phyloP scores from a whole-genome alignment of 2,797 vertebrate species.

The Hipposideros larvatus region DNA sequence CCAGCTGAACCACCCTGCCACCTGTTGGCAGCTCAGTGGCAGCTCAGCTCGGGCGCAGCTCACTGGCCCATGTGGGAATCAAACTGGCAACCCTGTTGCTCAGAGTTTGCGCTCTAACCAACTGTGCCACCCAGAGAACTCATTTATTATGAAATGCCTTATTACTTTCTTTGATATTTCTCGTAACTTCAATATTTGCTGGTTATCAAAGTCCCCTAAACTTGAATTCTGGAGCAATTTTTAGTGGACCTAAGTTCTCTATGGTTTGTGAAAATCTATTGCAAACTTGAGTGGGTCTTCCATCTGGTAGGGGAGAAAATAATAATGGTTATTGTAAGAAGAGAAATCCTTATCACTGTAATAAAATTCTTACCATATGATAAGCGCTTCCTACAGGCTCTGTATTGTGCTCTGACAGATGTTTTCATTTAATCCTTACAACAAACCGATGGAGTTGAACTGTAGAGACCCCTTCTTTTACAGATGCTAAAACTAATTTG shows the following conservation, averaged over 20 bases:
- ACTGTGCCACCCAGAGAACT: too few species aligned
- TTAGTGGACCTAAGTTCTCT: neutral
- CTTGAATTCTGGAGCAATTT: neutral
- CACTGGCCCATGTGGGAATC: too few species aligned
- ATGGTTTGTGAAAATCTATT: neutral
- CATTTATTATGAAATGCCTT: neutral
- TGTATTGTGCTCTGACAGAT: accelerated
- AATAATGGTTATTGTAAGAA: neutral
- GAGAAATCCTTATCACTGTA: neutral
- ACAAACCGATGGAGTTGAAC: neutral
- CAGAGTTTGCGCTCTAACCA: too few species aligned
- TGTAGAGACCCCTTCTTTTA: neutral
- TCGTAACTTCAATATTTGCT: neutral
- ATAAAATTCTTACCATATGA: neutral
- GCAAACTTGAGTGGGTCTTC: neutral
- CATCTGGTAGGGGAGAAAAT: neutral
- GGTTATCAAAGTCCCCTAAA: neutral
- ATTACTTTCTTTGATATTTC: neutral
- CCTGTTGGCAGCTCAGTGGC: too few species aligned
- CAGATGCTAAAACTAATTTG: neutral
- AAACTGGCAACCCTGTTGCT: too few species aligned
- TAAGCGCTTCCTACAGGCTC: neutral
- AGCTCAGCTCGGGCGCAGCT: too few species aligned
- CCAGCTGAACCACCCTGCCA: too few species aligned
- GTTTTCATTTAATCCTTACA: neutral